Evolutionary conservation across 2,113 vertebrate species (phyloP).

Genomic region (Eptesicus fuscus): DNA sequence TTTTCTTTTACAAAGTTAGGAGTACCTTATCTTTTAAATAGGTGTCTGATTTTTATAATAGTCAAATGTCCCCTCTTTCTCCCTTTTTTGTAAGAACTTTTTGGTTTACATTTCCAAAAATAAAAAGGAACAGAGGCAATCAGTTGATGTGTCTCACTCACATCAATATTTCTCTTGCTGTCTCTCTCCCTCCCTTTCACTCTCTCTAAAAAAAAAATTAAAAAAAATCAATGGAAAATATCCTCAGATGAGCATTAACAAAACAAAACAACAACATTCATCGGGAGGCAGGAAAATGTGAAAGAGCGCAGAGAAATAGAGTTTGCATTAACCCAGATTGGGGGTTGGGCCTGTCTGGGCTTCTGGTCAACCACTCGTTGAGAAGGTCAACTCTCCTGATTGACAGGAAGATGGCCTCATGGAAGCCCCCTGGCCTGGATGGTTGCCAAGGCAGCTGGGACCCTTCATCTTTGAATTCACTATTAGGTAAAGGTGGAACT

Average conservation of each 20-base stretch:
- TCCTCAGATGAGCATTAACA: too few relatives aligned
- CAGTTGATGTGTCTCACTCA: too few relatives aligned
- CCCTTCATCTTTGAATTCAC: slow-evolving; percentile 31
- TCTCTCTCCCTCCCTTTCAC: too few relatives aligned
- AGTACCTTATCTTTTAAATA: slow-evolving; percentile 23
- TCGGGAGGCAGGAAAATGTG: slow-evolving; percentile 28
- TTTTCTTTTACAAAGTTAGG: slow-evolving; percentile 13
- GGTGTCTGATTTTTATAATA: slow-evolving; percentile 9
- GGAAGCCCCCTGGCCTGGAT: slow-evolving; percentile 36
- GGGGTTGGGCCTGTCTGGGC: background rate
- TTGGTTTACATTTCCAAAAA: slow-evolving; percentile 8
- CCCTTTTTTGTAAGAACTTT: background rate
- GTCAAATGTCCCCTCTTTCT: background rate
- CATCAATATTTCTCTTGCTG: too few relatives aligned
- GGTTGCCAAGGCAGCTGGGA: slow-evolving; percentile 12
- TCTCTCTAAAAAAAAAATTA: too few relatives aligned
- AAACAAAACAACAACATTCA: slow-evolving; percentile 10
- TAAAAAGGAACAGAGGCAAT: background rate
- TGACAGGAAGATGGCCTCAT: slow-evolving; percentile 43
- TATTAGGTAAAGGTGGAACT: slow-evolving; percentile 42
- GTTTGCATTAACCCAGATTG: slow-evolving; percentile 41
- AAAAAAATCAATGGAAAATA: too few relatives aligned
- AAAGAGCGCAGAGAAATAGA: slow-evolving; percentile 49
- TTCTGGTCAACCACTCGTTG: slow-evolving; percentile 9
- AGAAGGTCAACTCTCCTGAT: slow-evolving; percentile 45